These are phyloP conservation scores for Cheilosia vulpina DNA, from an alignment of 2,888 invertebrate species.

Conservation along the genomic window DNA sequence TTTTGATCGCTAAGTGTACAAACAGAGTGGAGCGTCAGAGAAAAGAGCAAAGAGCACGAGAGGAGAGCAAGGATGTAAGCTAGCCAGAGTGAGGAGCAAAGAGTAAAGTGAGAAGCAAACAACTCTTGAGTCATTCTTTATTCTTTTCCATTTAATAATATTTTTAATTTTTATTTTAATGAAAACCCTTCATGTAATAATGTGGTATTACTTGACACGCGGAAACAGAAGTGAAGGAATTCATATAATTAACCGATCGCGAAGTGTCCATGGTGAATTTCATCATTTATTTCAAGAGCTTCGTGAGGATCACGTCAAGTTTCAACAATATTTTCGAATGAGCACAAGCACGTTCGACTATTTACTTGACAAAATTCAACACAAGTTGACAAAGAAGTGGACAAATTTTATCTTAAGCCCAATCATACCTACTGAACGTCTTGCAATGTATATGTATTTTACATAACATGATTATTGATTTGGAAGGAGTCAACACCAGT, in stretches of 20 bases:
- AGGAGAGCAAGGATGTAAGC: too few species aligned
- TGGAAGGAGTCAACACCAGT: constrained; percentile 10
- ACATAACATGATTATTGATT: background rate
- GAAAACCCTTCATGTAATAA: background rate
- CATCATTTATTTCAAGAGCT: background rate
- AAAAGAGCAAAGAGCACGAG: too few species aligned
- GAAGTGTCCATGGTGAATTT: too few species aligned
- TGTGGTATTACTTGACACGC: constrained; percentile 13
- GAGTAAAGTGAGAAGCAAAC: too few species aligned
- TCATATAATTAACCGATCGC: constrained; percentile 15
- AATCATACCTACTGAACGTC: constrained; percentile 6
- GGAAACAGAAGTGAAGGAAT: constrained; percentile 12
- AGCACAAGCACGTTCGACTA: background rate
- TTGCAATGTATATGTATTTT: background rate
- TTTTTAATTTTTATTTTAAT: background rate
- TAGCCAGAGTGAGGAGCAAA: too few species aligned
- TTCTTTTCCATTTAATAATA: too few species aligned
- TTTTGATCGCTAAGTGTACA: too few species aligned
- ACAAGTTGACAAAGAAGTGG: background rate
- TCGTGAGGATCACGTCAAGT: background rate
- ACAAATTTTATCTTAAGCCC: constrained; percentile 3
- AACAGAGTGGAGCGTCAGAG: too few species aligned
- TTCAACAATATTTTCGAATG: background rate
- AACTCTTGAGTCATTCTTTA: too few species aligned
- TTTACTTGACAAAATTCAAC: background rate